Conservation (phyloP, 2,888 invertebrate genomes). For the Beris chalybata region DNA sequence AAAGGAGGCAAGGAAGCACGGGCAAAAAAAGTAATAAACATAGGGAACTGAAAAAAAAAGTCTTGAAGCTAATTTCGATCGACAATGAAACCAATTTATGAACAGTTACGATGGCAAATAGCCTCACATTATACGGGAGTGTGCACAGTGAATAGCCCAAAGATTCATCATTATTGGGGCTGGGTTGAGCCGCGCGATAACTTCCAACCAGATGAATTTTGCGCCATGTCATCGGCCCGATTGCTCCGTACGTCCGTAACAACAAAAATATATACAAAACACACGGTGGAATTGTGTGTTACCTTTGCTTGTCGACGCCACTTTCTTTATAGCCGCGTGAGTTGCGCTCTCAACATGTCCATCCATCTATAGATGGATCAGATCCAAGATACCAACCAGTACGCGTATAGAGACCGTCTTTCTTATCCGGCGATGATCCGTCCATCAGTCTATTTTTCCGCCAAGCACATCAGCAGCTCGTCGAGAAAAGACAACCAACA, state of each 20-base stretch:
- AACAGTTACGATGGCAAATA: constrained; percentile 36
- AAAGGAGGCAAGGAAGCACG: neutral
- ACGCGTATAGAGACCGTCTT: too few relatives aligned
- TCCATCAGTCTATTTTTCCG: constrained; percentile 17
- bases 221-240: constrained; percentile 36
- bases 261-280: constrained; percentile 23
- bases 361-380: constrained; percentile 12
- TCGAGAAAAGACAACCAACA: constrained; percentile 9
- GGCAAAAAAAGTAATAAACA: constrained; percentile 9
- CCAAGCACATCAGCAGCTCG: constrained; percentile 9
- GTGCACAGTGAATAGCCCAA: constrained; percentile 35
- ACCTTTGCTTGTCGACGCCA: constrained; percentile 24
- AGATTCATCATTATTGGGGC: constrained; percentile 34
- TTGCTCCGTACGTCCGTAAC: constrained; percentile 23
- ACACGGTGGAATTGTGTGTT: constrained; percentile 19
- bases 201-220: constrained; percentile 32
- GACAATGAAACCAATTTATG: constrained; percentile 41
- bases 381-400: constrained; percentile 2
- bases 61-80: constrained; percentile 38
- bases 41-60: constrained; percentile 25
- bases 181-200: constrained; percentile 13
- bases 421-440: constrained; percentile 4
- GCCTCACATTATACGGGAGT: constrained; percentile 34
- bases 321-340: constrained; percentile 16
- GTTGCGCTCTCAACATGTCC: neutral